A percentile compares a stretch with the other conserved stretches of the same genome.
phyloP scores from a whole-genome alignment of 2,797 vertebrate species.

The Perodicticus potto region DNA sequence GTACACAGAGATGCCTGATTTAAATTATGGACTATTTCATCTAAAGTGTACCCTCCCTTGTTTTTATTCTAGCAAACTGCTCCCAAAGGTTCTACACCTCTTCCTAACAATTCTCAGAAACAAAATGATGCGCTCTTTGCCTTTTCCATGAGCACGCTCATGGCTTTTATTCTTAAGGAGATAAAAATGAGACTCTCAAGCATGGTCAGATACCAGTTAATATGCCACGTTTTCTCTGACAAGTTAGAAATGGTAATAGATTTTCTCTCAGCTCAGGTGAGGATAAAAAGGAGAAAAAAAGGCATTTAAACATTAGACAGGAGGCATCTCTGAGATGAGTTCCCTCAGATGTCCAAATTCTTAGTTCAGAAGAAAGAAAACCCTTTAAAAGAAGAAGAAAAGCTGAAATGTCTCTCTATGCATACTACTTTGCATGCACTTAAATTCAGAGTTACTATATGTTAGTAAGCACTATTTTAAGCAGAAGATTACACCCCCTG shows the following conservation, averaged over 20 bases:
- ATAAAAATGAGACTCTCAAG: background rate
- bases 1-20: background rate
- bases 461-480: background rate
- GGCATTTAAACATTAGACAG: background rate
- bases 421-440: background rate
- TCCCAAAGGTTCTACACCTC: background rate
- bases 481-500: background rate
- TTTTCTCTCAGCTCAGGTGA: background rate
- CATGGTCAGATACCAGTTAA: background rate
- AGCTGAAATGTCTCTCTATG: background rate
- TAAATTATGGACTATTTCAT: background rate
- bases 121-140: background rate
- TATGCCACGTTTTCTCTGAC: background rate
- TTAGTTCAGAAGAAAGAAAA: background rate
- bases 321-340: background rate
- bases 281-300: background rate
- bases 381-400: background rate
- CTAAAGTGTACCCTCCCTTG: background rate
- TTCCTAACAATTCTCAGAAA: background rate
- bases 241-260: slow-evolving; percentile 27
- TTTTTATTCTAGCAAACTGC: background rate
- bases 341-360: background rate
- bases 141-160: background rate
- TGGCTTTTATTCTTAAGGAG: background rate
- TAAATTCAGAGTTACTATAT: background rate